Evolutionary conservation across 2,888 invertebrate species (phyloP).

Genomic region (Lasius platythorax): DNA sequence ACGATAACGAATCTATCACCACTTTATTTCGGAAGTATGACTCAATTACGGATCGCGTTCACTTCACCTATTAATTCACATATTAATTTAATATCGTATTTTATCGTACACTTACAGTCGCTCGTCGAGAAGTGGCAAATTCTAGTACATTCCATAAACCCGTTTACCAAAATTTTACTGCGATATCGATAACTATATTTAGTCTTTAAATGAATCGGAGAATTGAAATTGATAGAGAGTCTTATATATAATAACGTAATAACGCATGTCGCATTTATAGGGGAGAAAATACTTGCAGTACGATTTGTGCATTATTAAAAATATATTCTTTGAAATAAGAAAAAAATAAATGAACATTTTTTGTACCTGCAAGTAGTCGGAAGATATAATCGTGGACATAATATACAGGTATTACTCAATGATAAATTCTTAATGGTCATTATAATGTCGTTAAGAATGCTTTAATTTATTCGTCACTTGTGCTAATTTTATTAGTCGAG

Average conservation of each 20-base stretch:
- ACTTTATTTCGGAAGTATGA: slow-evolving; percentile 27
- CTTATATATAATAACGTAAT: background rate
- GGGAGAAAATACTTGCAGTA: background rate
- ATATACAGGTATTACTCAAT: background rate
- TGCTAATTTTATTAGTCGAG: background rate
- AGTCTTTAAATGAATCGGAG: background rate
- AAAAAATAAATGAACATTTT: background rate
- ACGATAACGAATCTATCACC: slow-evolving; percentile 42
- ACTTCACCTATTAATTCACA: background rate
- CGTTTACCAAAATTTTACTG: slow-evolving; percentile 4
- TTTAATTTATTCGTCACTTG: background rate
- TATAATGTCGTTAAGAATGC: background rate
- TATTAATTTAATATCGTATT: slow-evolving; percentile 47
- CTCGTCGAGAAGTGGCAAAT: background rate
- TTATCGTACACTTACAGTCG: slow-evolving; percentile 10
- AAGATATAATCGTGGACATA: background rate
- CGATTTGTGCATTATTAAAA: background rate
- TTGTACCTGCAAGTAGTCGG: background rate
- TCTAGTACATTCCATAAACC: background rate
- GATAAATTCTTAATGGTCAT: background rate
- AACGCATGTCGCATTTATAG: no score
- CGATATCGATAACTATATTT: background rate
- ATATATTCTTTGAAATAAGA: background rate
- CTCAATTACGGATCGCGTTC: slow-evolving; percentile 26
- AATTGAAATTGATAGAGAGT: background rate